Percentiles rank a stretch among this genome's conserved stretches.
These are phyloP conservation scores for Ptilonorhynchus violaceus DNA, from an alignment of 2,113 vertebrate species.

Conservation along the genomic window DNA sequence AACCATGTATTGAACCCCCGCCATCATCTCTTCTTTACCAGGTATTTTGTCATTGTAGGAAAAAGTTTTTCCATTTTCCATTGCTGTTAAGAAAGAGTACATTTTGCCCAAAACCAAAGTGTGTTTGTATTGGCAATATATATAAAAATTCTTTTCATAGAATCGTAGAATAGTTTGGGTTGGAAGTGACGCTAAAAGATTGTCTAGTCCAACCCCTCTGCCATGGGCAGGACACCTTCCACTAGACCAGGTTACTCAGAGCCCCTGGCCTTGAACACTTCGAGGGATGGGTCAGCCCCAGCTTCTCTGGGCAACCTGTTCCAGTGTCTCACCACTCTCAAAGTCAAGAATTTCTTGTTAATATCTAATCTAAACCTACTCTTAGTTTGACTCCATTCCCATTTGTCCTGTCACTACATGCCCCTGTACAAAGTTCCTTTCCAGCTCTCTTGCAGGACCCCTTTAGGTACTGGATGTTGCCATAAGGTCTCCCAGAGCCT, in stretches of 20 bases:
- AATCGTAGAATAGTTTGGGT: background rate
- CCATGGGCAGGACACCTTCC: background rate
- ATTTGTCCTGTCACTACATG: background rate
- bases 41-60: constrained; percentile 66
- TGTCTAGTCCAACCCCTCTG: background rate
- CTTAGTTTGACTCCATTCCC: background rate
- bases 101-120: background rate
- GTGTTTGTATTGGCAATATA: background rate
- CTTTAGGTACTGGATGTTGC: background rate
- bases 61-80: background rate
- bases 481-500: background rate
- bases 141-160: background rate
- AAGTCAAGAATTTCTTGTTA: background rate
- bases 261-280: background rate
- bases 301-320: background rate
- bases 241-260: background rate
- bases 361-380: background rate
- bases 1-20: constrained; percentile 95
- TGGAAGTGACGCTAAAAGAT: background rate
- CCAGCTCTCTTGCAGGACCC: background rate
- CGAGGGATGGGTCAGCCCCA: background rate
- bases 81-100: background rate
- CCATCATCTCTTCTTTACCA: constrained; percentile 95
- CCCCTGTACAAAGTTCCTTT: background rate
- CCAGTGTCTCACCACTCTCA: background rate